Percentiles rank a stretch among this genome's conserved stretches.
Evolutionary conservation across 2,113 vertebrate genomes (phyloP).

Genomic region (Caloenas nicobarica): DNA sequence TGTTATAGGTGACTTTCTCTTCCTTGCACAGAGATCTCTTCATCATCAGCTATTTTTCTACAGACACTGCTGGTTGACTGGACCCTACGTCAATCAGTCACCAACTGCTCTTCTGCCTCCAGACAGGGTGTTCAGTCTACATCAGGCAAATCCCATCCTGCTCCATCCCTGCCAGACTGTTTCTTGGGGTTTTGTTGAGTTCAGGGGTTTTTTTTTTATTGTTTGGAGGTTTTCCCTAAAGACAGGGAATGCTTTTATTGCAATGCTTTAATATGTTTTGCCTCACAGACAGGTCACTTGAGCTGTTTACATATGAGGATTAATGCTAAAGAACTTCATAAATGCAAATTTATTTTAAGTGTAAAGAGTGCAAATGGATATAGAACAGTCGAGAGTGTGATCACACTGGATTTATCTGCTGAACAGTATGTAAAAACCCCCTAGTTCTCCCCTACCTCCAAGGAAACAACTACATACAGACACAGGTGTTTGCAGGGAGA

Average conservation of each 20-base stretch:
- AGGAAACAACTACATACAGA: not conserved
- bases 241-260: not conserved
- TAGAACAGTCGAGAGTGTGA: not conserved
- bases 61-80: not conserved
- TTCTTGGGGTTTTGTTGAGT: not conserved
- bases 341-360: not conserved
- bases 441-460: not conserved
- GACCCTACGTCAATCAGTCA: not conserved
- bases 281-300: not conserved
- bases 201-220: not conserved
- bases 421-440: not conserved
- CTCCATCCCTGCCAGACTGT: not conserved
- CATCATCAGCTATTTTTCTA: not conserved
- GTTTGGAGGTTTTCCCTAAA: not conserved
- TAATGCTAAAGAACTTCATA: not conserved
- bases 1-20: rapidly evolving
- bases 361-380: not conserved
- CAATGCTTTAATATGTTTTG: not conserved
- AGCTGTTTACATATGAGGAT: not conserved
- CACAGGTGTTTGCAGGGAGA: not conserved
- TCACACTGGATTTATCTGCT: not conserved
- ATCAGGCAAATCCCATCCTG: not conserved
- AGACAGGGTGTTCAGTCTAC: not conserved
- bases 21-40: not conserved
- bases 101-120: not conserved